These are phyloP conservation scores for Sciaenops ocellatus DNA, from an alignment of 2,797 vertebrate genomes.

Conservation along the genomic window DNA sequence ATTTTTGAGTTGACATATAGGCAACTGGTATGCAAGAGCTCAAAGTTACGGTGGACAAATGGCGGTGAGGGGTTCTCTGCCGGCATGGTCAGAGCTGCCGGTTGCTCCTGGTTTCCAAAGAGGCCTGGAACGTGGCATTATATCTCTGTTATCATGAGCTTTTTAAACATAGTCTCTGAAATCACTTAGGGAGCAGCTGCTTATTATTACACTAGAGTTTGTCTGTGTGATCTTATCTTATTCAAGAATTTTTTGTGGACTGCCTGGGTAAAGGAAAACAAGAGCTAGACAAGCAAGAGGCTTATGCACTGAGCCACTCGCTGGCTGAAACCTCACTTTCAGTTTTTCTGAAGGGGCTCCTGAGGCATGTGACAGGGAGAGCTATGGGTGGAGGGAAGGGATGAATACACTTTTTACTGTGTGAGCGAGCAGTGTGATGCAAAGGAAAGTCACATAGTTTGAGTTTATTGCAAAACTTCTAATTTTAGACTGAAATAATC, in stretches of 20 bases:
- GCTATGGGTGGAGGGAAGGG: constrained; percentile 4
- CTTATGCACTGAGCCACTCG: constrained; percentile 36
- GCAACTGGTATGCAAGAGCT: constrained; percentile 38
- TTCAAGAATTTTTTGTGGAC: constrained; percentile 75
- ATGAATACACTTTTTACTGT: constrained; percentile 3
- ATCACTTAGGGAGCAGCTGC: constrained; percentile 84
- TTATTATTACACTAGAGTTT: constrained; percentile 83
- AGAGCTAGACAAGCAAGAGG: constrained; percentile 67
- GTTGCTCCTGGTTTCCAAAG: constrained; percentile 63
- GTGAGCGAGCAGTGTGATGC: constrained; percentile 4
- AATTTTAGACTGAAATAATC: neutral
- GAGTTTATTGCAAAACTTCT: neutral
- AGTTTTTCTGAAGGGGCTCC: constrained; percentile 41
- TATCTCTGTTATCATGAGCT: constrained; percentile 75
- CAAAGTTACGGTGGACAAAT: constrained; percentile 38
- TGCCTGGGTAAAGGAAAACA: constrained; percentile 74
- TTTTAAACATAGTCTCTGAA: constrained; percentile 81
- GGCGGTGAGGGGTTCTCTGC: constrained; percentile 33
- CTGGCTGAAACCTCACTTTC: constrained; percentile 48
- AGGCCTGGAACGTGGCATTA: constrained; percentile 71
- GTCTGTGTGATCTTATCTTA: constrained; percentile 84
- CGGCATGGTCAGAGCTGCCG: constrained; percentile 34
- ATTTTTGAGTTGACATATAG: constrained; percentile 49
- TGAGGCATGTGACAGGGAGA: constrained; percentile 32
- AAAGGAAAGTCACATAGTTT: constrained; percentile 11